phyloP scores from a whole-genome alignment of 2,113 vertebrate species.

The Myxocyprinus asiaticus region DNA sequence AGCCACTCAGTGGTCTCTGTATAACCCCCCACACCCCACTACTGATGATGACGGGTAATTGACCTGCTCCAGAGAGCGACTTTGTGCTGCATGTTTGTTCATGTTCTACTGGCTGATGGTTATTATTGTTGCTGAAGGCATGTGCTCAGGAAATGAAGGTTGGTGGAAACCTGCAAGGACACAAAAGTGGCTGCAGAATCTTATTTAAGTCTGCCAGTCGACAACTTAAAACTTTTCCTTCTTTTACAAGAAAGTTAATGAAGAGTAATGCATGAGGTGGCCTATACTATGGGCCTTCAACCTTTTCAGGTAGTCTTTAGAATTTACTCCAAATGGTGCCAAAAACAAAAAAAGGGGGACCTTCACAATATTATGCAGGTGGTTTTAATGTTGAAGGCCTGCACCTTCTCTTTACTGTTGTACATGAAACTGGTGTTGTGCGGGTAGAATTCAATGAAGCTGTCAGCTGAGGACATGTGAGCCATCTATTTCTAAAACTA shows the following conservation, averaged over 20 bases:
- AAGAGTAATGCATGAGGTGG: no score
- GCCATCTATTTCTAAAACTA: no score
- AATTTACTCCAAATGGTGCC: no score
- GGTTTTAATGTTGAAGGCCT: no score
- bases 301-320: no score
- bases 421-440: no score
- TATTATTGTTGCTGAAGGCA: conserved; percentile 29
- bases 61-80: conserved; percentile 19
- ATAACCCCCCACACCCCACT: conserved; percentile 36
- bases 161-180: conserved; percentile 2
- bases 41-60: conserved; percentile 35
- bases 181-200: neutral
- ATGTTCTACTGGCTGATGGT: conserved; percentile 36
- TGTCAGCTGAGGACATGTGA: no score
- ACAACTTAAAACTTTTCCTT: conserved; percentile 11
- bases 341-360: no score
- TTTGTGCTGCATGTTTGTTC: conserved; percentile 37
- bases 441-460: no score
- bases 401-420: no score
- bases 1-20: conserved; percentile 25
- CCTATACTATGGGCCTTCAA: no score
- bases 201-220: conserved; percentile 24
- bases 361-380: no score
- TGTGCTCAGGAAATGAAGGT: neutral
- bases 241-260: conserved; percentile 7